Conservation (phyloP, 1,140 invertebrate species). For the Homalodisca vitripennis region DNA sequence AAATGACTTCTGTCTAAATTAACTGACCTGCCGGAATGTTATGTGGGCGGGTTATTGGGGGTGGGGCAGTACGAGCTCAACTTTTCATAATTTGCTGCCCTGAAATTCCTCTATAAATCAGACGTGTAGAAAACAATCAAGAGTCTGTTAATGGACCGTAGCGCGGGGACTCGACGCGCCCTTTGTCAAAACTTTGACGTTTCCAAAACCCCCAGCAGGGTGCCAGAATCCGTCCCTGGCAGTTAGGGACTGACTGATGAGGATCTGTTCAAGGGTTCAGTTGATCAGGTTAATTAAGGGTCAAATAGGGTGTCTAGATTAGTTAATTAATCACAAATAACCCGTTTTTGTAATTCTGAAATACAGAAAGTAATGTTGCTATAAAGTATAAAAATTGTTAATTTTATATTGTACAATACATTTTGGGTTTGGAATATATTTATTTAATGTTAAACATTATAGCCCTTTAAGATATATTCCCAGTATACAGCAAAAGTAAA, state of each 20-base stretch:
- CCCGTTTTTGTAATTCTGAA: too few relatives aligned
- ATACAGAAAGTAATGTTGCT: too few relatives aligned
- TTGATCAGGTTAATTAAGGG: neutral
- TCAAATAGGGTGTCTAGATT: too few relatives aligned
- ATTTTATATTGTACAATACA: too few relatives aligned
- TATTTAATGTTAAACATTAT: too few relatives aligned
- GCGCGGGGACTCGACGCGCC: neutral
- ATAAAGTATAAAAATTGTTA: too few relatives aligned
- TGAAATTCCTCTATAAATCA: constrained; percentile 20
- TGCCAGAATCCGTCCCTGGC: neutral
- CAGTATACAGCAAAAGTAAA: too few relatives aligned
- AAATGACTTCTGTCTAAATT: too few relatives aligned
- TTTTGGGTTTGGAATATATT: too few relatives aligned
- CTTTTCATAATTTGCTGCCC: neutral
- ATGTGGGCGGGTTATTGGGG: neutral
- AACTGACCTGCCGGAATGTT: too few relatives aligned
- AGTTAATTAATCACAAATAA: too few relatives aligned
- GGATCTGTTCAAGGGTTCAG: neutral
- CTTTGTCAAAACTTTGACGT: constrained; percentile 18
- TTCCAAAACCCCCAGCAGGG: neutral
- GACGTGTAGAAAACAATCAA: constrained; percentile 1
- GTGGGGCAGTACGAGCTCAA: neutral
- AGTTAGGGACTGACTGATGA: constrained; percentile 10
- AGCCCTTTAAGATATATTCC: too few relatives aligned
- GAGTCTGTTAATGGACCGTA: constrained; percentile 8